phyloP scores from a whole-genome alignment of 1,140 invertebrate species.

The Prorops nasuta region DNA sequence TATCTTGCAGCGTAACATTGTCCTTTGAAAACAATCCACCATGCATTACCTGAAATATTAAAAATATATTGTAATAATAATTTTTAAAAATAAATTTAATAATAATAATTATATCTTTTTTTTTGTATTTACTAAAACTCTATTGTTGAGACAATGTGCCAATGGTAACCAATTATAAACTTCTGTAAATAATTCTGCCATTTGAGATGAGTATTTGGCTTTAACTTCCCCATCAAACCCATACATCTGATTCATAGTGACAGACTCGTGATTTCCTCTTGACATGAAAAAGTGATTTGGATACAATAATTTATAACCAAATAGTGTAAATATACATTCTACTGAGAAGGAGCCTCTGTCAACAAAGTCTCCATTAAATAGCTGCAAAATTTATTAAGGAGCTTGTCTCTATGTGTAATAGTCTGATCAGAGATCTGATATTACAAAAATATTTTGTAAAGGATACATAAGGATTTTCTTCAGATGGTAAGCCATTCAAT shows the following conservation, averaged over 20 bases:
- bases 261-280: constrained; percentile 96
- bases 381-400: constrained; percentile 55
- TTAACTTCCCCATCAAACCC: constrained; percentile 98
- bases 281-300: constrained; percentile 98
- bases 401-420: constrained; percentile 10
- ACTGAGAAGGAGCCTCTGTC: constrained; percentile 99
- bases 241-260: constrained; percentile 99
- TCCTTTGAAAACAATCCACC: constrained; percentile 90
- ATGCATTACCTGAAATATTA: constrained; percentile 76
- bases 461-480: constrained; percentile 92
- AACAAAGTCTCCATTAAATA: constrained; percentile 99
- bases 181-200: constrained; percentile 97
- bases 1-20: constrained; percentile 87
- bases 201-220: constrained; percentile 89
- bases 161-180: constrained; percentile 98
- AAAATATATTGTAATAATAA: neutral
- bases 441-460: constrained; percentile 35
- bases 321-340: constrained; percentile 97
- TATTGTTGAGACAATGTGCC: constrained; percentile 90
- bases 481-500: constrained; percentile 92
- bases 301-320: constrained; percentile 96
- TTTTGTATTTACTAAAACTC: constrained; percentile 74
- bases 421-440: constrained; percentile 4
- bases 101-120: constrained; percentile 6
- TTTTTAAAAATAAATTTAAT: neutral